phyloP scores from a whole-genome alignment of 2,888 invertebrate genomes.

The Drosophila glabriapex region DNA sequence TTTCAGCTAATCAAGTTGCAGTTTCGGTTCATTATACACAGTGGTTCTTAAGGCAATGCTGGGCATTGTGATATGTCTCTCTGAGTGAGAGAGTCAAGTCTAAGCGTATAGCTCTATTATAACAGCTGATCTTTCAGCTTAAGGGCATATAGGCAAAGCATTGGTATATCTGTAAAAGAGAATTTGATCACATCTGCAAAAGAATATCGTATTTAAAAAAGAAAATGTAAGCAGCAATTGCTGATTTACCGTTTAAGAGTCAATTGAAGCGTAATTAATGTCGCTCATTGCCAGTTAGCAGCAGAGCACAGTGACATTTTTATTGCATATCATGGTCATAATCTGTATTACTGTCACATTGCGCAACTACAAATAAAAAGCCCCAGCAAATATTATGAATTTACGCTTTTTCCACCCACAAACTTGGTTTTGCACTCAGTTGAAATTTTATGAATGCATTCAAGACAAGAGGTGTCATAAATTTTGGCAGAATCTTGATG shows the following conservation, averaged over 20 bases:
- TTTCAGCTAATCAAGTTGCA: constrained; percentile 44
- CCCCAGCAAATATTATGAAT: constrained; percentile 18
- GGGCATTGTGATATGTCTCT: neutral
- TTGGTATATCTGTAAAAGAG: neutral
- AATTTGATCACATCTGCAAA: neutral
- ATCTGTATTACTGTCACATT: constrained; percentile 8
- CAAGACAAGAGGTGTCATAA: constrained; percentile 17
- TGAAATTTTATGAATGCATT: constrained; percentile 32
- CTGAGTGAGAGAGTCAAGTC: neutral
- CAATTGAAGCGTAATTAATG: neutral
- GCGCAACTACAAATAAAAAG: neutral
- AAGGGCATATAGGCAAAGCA: neutral
- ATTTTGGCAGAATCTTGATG: constrained; percentile 29
- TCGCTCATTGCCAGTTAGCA: no score
- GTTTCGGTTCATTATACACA: constrained; percentile 29
- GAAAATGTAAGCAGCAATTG: neutral
- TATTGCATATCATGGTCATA: neutral
- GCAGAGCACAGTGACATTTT: neutral
- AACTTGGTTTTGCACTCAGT: constrained; percentile 22
- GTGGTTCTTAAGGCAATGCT: constrained; percentile 1
- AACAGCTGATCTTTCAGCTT: neutral
- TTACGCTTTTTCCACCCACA: constrained; percentile 32
- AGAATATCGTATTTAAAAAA: neutral
- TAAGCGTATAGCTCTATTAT: neutral
- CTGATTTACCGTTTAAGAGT: neutral